Evolutionary conservation across 1,140 invertebrate species (phyloP).

Genomic region (Achroia grisella): DNA sequence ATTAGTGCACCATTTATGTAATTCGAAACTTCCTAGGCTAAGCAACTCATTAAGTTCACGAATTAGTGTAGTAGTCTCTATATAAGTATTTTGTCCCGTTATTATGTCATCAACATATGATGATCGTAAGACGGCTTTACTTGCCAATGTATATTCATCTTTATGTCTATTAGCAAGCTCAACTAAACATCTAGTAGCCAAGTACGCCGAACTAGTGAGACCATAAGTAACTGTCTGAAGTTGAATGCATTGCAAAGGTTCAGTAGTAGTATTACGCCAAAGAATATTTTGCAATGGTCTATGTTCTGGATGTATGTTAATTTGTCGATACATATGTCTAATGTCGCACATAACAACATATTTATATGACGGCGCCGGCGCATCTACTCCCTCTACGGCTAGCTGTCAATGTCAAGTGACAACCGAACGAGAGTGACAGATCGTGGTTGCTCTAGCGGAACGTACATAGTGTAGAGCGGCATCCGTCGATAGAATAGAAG

Average conservation of each 20-base stretch:
- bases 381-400: too few species aligned
- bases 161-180: slow-evolving; percentile 2
- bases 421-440: too few species aligned
- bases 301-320: slow-evolving; percentile 5
- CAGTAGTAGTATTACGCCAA: slow-evolving; percentile 2
- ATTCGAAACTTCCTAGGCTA: slow-evolving; percentile 3
- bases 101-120: slow-evolving; percentile 9
- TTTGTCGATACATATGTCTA: slow-evolving; percentile 8
- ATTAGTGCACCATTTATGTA: slow-evolving; percentile 16
- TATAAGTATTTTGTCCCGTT: background rate
- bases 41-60: background rate
- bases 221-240: slow-evolving; percentile 24
- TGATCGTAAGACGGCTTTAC: slow-evolving; percentile 2
- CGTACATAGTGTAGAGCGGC: too few species aligned
- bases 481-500: too few species aligned
- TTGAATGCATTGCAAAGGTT: background rate
- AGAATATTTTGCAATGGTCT: slow-evolving; percentile 9
- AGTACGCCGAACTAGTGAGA: slow-evolving; percentile 14
- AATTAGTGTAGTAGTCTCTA: background rate
- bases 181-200: slow-evolving; percentile 17
- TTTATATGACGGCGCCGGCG: too few species aligned
- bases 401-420: too few species aligned
- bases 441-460: too few species aligned
- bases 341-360: slow-evolving; percentile 7
- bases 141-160: slow-evolving; percentile 4